phyloP scores from a whole-genome alignment of 2,113 vertebrate genomes.

The Natator depressus region DNA sequence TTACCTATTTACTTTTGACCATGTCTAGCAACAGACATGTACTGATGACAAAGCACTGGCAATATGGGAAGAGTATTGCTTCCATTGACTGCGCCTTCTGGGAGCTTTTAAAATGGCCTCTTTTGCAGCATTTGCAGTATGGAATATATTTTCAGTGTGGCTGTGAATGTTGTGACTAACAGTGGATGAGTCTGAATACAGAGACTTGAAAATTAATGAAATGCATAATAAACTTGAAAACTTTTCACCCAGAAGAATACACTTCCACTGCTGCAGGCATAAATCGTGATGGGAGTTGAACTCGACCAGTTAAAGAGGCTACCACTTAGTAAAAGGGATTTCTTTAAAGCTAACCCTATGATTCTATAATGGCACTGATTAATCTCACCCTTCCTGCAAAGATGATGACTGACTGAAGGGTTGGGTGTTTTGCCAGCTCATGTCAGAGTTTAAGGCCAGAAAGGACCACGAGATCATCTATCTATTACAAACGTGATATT shows the following conservation, averaged over 20 bases:
- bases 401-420: background rate
- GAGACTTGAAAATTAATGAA: background rate
- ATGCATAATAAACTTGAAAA: background rate
- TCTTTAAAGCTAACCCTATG: background rate
- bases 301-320: background rate
- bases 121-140: background rate
- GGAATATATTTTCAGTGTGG: background rate
- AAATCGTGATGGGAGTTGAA: background rate
- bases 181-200: background rate
- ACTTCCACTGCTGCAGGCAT: background rate
- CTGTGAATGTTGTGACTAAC: background rate
- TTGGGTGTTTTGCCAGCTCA: background rate
- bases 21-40: background rate
- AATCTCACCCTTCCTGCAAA: background rate
- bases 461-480: too few species aligned
- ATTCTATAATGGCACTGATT: background rate
- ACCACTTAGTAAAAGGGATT: background rate
- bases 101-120: background rate
- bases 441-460: too few species aligned
- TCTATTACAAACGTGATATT: background rate
- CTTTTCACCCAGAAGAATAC: background rate
- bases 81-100: background rate
- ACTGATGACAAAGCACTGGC: background rate
- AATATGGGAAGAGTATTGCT: background rate
- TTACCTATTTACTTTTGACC: background rate